Conservation (phyloP, 2,888 invertebrate genomes). For the Mythimna ferrago region DNA sequence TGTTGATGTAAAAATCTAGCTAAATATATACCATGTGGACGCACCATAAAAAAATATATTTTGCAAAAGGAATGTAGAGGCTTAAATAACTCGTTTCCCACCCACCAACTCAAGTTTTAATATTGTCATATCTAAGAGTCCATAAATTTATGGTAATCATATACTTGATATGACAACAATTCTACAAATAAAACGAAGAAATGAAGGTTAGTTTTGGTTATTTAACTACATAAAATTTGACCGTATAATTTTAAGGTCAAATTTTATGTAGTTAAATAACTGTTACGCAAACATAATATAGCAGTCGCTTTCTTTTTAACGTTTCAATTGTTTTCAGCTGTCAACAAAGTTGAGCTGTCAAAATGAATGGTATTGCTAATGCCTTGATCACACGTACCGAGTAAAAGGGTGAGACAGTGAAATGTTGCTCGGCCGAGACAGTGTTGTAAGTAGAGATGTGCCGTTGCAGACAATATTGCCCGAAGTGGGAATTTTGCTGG, state of each 20-base stretch:
- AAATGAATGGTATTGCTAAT: constrained; percentile 3
- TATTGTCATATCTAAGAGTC: constrained; percentile 1
- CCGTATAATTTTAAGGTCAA: constrained; percentile 9
- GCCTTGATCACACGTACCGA: too few species aligned
- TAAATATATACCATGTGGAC: too few species aligned
- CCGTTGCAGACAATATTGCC: too few species aligned
- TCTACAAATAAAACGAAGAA: constrained; percentile 2
- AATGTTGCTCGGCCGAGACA: too few species aligned
- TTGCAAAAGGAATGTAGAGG: constrained; percentile 5
- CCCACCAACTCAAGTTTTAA: constrained; percentile 20
- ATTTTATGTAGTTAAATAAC: background rate
- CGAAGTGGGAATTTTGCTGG: too few species aligned
- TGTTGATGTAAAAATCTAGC: too few species aligned
- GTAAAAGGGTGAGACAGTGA: too few species aligned
- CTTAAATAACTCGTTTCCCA: constrained; percentile 16
- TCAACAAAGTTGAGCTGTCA: constrained; percentile 12
- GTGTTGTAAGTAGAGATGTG: too few species aligned
- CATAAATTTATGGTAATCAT: constrained; percentile 39
- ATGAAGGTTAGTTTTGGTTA: background rate
- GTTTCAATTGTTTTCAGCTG: constrained; percentile 21
- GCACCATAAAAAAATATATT: background rate
- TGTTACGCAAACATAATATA: background rate
- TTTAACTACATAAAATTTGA: too few species aligned
- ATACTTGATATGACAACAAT: background rate
- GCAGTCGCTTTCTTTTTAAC: constrained; percentile 18